Evolutionary conservation across 1,140 invertebrate genomes (phyloP).

Genomic region (Apocrypta bakeri): DNA sequence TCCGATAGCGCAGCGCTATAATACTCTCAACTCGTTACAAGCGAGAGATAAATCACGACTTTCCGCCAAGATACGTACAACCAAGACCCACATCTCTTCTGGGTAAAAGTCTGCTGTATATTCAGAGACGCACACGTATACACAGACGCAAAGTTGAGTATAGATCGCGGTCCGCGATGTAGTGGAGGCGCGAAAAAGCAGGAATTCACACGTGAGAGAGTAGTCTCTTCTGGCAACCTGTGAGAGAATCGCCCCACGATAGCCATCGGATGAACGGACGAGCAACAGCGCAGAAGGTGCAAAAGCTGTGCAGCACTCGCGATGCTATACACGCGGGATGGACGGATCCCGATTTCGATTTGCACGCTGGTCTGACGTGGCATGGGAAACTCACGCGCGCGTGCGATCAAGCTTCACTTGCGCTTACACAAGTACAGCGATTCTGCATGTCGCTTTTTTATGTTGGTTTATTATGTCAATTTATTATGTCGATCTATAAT

Average conservation of each 20-base stretch:
- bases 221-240: conserved; percentile 1
- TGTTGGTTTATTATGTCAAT: too few relatives aligned
- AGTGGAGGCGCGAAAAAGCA: neutral
- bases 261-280: neutral
- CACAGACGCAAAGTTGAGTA: neutral
- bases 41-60: too few relatives aligned
- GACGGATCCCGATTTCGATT: conserved; percentile 35
- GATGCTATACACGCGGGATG: too few relatives aligned
- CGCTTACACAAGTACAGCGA: too few relatives aligned
- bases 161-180: neutral
- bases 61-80: too few relatives aligned
- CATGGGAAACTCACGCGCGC: conserved; percentile 21
- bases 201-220: conserved; percentile 6
- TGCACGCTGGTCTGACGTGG: conserved; percentile 30
- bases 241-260: conserved; percentile 18
- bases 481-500: too few relatives aligned
- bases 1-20: neutral
- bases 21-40: neutral
- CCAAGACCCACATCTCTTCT: neutral
- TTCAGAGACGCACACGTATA: too few relatives aligned
- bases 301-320: neutral
- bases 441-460: too few relatives aligned
- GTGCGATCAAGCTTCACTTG: too few relatives aligned
- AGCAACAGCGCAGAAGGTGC: conserved; percentile 4
- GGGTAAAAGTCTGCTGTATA: neutral